Percentiles rank a stretch among this genome's conserved stretches.
These are phyloP conservation scores for Fabriciana adippe DNA, from an alignment of 2,888 invertebrate genomes.

Conservation along the genomic window DNA sequence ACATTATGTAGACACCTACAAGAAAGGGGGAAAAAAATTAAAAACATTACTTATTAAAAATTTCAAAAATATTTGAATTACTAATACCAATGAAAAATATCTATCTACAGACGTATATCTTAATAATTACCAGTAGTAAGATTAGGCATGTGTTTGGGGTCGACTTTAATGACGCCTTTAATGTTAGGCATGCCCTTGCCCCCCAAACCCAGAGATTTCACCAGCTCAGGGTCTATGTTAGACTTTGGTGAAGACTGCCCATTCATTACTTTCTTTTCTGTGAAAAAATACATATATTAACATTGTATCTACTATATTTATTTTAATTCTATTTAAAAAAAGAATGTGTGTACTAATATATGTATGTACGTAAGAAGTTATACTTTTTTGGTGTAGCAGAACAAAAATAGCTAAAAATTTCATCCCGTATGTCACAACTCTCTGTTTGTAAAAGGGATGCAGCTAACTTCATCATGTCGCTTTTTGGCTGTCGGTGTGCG, in stretches of 20 bases:
- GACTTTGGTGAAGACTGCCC: slow-evolving; percentile 75
- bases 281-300: slow-evolving; percentile 47
- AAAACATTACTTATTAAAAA: not conserved
- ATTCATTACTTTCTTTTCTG: slow-evolving; percentile 74
- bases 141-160: slow-evolving; percentile 87
- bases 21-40: slow-evolving; percentile 38
- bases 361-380: too few species aligned
- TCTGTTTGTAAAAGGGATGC: too few species aligned
- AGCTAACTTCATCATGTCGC: too few species aligned
- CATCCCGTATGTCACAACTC: too few species aligned
- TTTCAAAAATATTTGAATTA: not conserved
- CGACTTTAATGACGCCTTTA: slow-evolving; percentile 88
- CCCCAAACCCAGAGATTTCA: slow-evolving; percentile 76
- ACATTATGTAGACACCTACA: slow-evolving; percentile 88
- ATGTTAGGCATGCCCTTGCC: slow-evolving; percentile 81
- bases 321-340: too few species aligned
- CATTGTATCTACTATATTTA: too few species aligned
- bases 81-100: not conserved
- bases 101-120: not conserved
- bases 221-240: slow-evolving; percentile 77
- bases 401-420: too few species aligned
- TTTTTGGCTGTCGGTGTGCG: too few species aligned
- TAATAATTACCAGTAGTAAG: slow-evolving; percentile 71
- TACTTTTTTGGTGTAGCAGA: too few species aligned
- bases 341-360: too few species aligned